A percentile compares a stretch with the other conserved stretches of the same genome.
These are phyloP conservation scores for Sphaerodactylus townsendi DNA, from an alignment of 2,113 vertebrate species.

Conservation along the genomic window DNA sequence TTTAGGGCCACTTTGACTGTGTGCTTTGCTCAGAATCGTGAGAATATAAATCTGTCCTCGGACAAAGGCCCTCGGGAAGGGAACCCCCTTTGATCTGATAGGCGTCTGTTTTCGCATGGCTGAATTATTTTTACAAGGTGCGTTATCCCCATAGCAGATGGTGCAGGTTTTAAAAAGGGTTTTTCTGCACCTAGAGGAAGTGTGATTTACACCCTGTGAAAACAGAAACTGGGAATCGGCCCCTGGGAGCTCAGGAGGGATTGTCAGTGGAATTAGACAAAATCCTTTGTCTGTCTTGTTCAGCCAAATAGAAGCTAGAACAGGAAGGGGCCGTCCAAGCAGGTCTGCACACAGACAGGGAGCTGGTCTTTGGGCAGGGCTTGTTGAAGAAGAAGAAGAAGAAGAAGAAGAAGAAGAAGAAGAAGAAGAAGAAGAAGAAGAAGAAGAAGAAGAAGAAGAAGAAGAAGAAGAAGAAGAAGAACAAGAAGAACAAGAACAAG, in stretches of 20 bases:
- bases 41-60: not conserved
- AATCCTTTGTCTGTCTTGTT: not conserved
- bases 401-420: too few relatives aligned
- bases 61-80: slow-evolving; percentile 15
- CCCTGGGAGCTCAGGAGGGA: not conserved
- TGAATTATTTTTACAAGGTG: not conserved
- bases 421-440: too few relatives aligned
- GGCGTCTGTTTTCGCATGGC: slow-evolving; percentile 30
- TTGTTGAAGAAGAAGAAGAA: too few relatives aligned
- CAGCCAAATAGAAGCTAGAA: too few relatives aligned
- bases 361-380: too few relatives aligned
- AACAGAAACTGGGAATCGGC: not conserved
- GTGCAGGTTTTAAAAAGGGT: not conserved
- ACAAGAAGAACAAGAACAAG: too few relatives aligned
- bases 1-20: too few relatives aligned
- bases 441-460: too few relatives aligned
- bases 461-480: too few relatives aligned
- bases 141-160: not conserved
- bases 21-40: not conserved
- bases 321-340: too few relatives aligned
- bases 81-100: not conserved
- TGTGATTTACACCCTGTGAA: not conserved
- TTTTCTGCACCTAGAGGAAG: not conserved
- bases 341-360: too few relatives aligned
- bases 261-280: not conserved